These are phyloP conservation scores for Reinhardtius hippoglossoides DNA, from an alignment of 2,113 vertebrate species.

Conservation along the genomic window DNA sequence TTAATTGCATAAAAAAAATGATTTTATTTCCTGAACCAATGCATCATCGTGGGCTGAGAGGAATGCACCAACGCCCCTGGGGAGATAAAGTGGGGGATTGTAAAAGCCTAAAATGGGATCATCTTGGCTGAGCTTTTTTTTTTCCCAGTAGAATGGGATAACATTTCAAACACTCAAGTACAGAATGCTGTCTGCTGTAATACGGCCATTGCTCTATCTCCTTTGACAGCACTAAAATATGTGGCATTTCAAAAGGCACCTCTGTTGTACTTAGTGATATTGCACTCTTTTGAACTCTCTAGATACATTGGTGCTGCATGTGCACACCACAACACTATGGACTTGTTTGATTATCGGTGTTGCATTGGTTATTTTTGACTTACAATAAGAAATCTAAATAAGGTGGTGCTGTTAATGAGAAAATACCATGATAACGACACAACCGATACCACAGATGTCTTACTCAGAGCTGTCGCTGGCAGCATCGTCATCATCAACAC, in stretches of 20 bases:
- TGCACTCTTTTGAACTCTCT: background rate
- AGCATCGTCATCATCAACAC: slow-evolving; percentile 45
- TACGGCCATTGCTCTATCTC: slow-evolving; percentile 49
- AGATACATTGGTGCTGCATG: background rate
- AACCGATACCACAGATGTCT: slow-evolving; percentile 39
- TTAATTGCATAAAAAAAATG: slow-evolving; percentile 80
- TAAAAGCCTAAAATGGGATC: slow-evolving; percentile 77
- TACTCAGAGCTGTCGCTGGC: slow-evolving; percentile 29
- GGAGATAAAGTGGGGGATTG: slow-evolving; percentile 69
- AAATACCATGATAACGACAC: slow-evolving; percentile 18
- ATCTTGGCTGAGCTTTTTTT: slow-evolving; percentile 66
- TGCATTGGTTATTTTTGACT: background rate
- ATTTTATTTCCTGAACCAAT: slow-evolving; percentile 88
- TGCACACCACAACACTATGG: background rate
- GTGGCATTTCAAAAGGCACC: slow-evolving; percentile 35
- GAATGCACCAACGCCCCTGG: slow-evolving; percentile 46
- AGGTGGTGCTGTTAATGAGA: slow-evolving; percentile 8
- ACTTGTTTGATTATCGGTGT: background rate
- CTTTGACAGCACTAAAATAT: slow-evolving; percentile 54
- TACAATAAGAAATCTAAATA: background rate
- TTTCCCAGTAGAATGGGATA: slow-evolving; percentile 64
- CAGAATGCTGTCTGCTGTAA: slow-evolving; percentile 59
- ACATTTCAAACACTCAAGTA: slow-evolving; percentile 69
- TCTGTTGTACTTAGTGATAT: slow-evolving; percentile 19
- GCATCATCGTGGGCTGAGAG: slow-evolving; percentile 78